These are phyloP conservation scores for Jaculus jaculus DNA, from an alignment of 2,113 vertebrate genomes.

Conservation along the genomic window DNA sequence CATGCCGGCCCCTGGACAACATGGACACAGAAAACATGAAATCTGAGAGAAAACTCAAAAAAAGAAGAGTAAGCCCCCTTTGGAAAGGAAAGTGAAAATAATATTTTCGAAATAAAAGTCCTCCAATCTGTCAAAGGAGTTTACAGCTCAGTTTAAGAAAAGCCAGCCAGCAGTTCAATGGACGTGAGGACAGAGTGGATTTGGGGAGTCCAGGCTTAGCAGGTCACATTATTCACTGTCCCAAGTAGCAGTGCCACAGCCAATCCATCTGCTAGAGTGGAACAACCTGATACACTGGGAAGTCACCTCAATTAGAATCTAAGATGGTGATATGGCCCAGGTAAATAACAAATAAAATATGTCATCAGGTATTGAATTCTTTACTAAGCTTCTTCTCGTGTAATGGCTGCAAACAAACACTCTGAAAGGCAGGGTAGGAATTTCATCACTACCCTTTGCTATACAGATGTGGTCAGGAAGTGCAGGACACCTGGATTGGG, in stretches of 20 bases:
- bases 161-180: conserved; percentile 7
- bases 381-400: neutral
- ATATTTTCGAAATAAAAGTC: conserved; percentile 57
- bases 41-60: conserved; percentile 5
- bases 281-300: neutral
- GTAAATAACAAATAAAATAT: neutral
- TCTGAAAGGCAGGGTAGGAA: neutral
- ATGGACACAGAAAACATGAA: neutral
- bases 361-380: neutral
- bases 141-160: conserved; percentile 2
- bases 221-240: neutral
- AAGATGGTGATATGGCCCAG: neutral
- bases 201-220: neutral
- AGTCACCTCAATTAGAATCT: conserved; percentile 3
- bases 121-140: conserved; percentile 25
- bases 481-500: neutral
- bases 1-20: neutral
- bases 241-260: neutral
- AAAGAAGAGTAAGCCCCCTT: neutral
- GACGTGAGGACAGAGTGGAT: neutral
- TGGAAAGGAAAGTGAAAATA: conserved; percentile 60
- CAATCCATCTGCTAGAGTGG: neutral
- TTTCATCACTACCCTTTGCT: neutral
- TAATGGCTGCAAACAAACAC: neutral
- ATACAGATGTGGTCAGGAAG: neutral